Base-by-base conservation (phyloP, 2,888 invertebrate species). In the Heliconius ismenius region DNA sequence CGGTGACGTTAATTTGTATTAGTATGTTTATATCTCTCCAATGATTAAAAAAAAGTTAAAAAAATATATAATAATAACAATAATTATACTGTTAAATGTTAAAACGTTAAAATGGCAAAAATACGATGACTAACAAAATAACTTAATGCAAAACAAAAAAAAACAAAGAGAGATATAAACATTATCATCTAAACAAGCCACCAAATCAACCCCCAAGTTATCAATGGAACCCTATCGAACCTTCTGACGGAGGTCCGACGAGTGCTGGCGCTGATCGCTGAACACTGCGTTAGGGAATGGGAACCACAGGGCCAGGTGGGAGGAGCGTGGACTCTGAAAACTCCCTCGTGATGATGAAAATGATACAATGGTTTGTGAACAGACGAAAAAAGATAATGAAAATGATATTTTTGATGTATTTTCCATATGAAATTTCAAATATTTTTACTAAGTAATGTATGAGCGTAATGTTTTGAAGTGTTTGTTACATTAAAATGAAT, bases 251-350 rank as follows among this genome's bases (percentile, higher is more conserved):
- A 94, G 89, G 83, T 93, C 93, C 84, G 92, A 92, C 76, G 89
- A 88, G 86, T 95, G 95, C 79, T 94, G 91, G 79, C 86, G 89
- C 87, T 91, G 90, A 83, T 95, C 95, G 85, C 90, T 91, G 90
- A 95, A 95, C 88, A 95, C 93, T 81, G 95, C 95, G 89, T 95
- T 94, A 89, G 95, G 93, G 88, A 95, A 95, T 87, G 95, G 95
- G 89, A 95, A 95, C 95, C 95, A 95, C 90, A 94, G 91, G 87
- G 95, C 95, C 88, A 93, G 91, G 89, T 95, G 93, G 81, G 94
- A 91, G 86, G 94, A 94, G 83, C 95, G 92, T 82, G 95, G 95
- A 85, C 95, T 95, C 95, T 95, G 91, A 94, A 92, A 83, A 87
- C 84, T 84, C 83, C 84, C 83, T 80, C 74, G 79, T 82, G 76